Conservation (phyloP, 1,140 invertebrate species). For the Globodera ellingtonae region DNA sequence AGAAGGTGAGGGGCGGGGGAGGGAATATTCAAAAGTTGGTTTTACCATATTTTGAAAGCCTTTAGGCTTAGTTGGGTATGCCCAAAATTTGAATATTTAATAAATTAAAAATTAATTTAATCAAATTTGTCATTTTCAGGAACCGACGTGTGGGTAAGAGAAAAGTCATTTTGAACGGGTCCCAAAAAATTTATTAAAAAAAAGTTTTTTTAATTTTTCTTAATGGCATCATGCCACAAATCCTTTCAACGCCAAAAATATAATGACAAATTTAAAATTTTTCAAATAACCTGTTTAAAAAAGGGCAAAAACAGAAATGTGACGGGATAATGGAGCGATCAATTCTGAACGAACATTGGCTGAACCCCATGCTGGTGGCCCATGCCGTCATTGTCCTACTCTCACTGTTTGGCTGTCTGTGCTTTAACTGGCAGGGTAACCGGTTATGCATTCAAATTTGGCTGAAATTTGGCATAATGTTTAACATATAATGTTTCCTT, state of each 20-base stretch:
- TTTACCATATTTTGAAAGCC: background rate
- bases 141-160: conserved; percentile 18
- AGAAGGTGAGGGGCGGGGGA: conserved; percentile 12
- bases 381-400: background rate
- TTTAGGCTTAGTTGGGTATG: background rate
- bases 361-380: conserved; percentile 5
- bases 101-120: background rate
- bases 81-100: background rate
- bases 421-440: conserved; percentile 20
- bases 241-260: background rate
- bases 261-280: background rate
- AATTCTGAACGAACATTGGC: conserved; percentile 19
- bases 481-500: too few relatives aligned
- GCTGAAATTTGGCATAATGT: too few relatives aligned
- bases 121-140: background rate
- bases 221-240: background rate
- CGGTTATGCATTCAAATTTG: background rate
- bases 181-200: background rate
- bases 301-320: conserved; percentile 8
- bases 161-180: background rate
- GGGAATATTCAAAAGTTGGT: background rate
- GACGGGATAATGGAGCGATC: conserved; percentile 19
- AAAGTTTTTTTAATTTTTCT: background rate
- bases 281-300: background rate
- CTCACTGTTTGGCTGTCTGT: conserved; percentile 7